Evolutionary conservation across 2,888 invertebrate species (phyloP).

Genomic region (Amblyjoppa proteus): DNA sequence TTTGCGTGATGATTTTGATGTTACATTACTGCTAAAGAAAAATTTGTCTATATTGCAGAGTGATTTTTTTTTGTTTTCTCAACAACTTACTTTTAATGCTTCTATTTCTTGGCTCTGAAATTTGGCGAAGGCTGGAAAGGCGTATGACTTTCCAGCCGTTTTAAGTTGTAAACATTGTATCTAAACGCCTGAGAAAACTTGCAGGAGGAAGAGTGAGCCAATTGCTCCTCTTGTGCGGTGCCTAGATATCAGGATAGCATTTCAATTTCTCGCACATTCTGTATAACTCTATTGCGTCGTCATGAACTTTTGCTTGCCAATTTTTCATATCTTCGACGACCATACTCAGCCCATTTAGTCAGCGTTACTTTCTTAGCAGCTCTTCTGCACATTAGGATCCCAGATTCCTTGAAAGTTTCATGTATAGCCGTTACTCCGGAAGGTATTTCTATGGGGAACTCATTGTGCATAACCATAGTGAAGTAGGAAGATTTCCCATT

Average conservation of each 20-base stretch:
- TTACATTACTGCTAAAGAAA: too few relatives aligned
- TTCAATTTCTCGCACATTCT: slow-evolving; percentile 89
- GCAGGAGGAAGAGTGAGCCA: slow-evolving; percentile 90
- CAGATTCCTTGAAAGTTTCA: slow-evolving; percentile 97
- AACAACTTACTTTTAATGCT: too few relatives aligned
- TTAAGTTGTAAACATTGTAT: slow-evolving; percentile 85
- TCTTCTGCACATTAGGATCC: slow-evolving; percentile 90
- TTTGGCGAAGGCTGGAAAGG: too few relatives aligned
- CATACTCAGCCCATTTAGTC: slow-evolving; percentile 73
- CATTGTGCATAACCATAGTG: slow-evolving; percentile 58
- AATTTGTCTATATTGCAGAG: too few relatives aligned
- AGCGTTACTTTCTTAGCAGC: slow-evolving; percentile 81
- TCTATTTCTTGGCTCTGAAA: too few relatives aligned
- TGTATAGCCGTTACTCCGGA: slow-evolving; percentile 93
- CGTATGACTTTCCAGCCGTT: too few relatives aligned
- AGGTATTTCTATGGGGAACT: slow-evolving; percentile 88
- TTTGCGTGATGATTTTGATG: too few relatives aligned
- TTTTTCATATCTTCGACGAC: slow-evolving; percentile 72
- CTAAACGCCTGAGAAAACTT: slow-evolving; percentile 86
- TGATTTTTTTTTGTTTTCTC: too few relatives aligned
- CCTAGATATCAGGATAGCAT: slow-evolving; percentile 93
- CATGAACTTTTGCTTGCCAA: slow-evolving; percentile 86
- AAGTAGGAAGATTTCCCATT: slow-evolving; percentile 75
- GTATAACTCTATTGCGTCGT: slow-evolving; percentile 89
- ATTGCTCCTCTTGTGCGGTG: slow-evolving; percentile 92